These are phyloP conservation scores for Idris sp. DNA, from an alignment of 1,140 invertebrate genomes.

Conservation along the genomic window DNA sequence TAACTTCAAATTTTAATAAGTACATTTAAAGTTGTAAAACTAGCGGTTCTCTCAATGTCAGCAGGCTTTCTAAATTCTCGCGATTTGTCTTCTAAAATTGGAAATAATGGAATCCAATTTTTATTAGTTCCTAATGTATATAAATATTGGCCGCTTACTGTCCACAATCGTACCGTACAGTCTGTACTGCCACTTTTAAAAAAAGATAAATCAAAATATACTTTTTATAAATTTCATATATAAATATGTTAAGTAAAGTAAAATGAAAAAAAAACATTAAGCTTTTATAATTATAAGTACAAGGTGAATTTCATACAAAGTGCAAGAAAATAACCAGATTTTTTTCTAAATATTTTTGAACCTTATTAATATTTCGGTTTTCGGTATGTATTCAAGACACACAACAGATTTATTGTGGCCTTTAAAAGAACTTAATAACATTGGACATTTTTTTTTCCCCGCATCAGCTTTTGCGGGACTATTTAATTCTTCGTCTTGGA, in stretches of 20 bases:
- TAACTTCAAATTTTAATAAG: too few species aligned
- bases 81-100: slow-evolving; percentile 69
- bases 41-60: slow-evolving; percentile 82
- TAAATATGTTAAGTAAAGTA: background rate
- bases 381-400: slow-evolving; percentile 65
- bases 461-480: slow-evolving; percentile 82
- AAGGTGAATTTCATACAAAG: too few species aligned
- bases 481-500: slow-evolving; percentile 80
- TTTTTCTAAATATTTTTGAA: too few species aligned
- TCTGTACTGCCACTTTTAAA: slow-evolving; percentile 85
- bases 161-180: slow-evolving; percentile 84
- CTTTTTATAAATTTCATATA: background rate
- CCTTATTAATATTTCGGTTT: slow-evolving; percentile 80
- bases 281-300: too few species aligned
- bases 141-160: slow-evolving; percentile 82
- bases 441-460: slow-evolving; percentile 80
- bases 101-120: slow-evolving; percentile 79
- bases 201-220: background rate
- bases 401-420: slow-evolving; percentile 66
- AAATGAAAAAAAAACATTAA: too few species aligned
- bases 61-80: slow-evolving; percentile 79
- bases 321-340: too few species aligned
- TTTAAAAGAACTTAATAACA: slow-evolving; percentile 78
- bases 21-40: slow-evolving; percentile 81
- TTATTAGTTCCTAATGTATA: slow-evolving; percentile 83